Evolutionary conservation across 2,888 invertebrate species (phyloP), one percentile per base, ranked within the genome.

Genomic region (Tipula helvola): DNA sequence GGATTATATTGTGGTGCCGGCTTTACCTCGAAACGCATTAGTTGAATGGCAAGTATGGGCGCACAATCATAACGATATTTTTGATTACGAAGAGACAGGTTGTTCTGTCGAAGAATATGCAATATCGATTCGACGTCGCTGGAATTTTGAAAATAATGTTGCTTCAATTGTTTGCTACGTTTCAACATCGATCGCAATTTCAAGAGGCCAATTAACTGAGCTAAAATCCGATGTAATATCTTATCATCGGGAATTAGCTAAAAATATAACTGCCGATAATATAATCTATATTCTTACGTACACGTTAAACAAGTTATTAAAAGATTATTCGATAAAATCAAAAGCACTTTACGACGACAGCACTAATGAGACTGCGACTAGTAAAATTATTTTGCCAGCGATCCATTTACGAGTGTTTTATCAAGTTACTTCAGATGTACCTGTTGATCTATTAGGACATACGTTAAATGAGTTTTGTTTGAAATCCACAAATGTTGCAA

Each of bases 31-130:
- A 86, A 93, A 92, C 88, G 97, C 97, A 36, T 92, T 94, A 86
- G 95, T 98, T 36, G 98, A 98, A 92, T 98, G 98, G 98, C 97
- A 97, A 91, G 96, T 97, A 87, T 97, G 97, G 96, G 96, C 96
- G 83, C 97, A 97, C 91, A 94, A 95, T 87, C 96, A 96, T 92
- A 97, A 97, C 92, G 95, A 95, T 91, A 94, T 96, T 88, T 97
- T 97, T 90, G 96, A 97, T 91, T 97, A 97, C 91, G 97, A 97
- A 92, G 97, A 97, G 90, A 96, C 97, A 85, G 97, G 97, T n/a
- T 96, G 96, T 90, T 96, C 96, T 88, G 93, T 97, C 8, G 95
- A 95, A 87, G 95, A 95, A 89, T 96, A 95, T 90, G 96, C 96
- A 89, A 96, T 97, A 87, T 96, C 96, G 12, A 95, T 97, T 89